Percentiles rank a stretch among this genome's conserved stretches.
Evolutionary conservation across 2,113 vertebrate species (phyloP).

Genomic region (Machaerirhynchus nigripectus): DNA sequence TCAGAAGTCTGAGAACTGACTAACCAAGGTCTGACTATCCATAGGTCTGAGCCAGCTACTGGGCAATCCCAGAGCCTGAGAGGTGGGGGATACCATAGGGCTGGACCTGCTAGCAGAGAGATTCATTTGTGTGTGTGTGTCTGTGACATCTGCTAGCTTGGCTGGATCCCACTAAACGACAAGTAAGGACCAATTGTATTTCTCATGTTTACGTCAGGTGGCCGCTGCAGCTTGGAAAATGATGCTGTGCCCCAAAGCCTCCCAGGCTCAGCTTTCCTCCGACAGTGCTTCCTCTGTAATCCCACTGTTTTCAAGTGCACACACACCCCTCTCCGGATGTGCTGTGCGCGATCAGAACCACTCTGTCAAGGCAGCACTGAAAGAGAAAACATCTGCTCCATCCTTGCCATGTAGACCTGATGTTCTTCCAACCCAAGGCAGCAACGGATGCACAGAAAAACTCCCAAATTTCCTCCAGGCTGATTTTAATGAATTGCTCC

Average conservation of each 20-base stretch:
- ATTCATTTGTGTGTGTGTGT: not conserved
- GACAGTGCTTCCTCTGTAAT: not conserved
- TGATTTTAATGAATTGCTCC: not conserved
- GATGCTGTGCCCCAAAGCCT: rapidly evolving
- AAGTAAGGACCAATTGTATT: not conserved
- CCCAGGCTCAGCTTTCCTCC: not conserved
- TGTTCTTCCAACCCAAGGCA: not conserved
- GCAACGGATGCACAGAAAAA: not conserved
- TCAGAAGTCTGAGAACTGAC: not conserved
- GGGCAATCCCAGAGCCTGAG: not conserved
- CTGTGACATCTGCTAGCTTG: not conserved
- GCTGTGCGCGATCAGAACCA: not conserved
- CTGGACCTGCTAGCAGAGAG: not conserved
- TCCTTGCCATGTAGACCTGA: not conserved
- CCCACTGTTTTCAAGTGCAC: not conserved
- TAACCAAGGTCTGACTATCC: not conserved
- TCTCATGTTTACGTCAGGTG: not conserved
- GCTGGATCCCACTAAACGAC: not conserved
- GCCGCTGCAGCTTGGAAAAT: not conserved
- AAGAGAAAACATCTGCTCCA: not conserved
- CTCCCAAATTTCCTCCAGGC: not conserved
- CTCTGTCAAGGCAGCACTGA: not conserved
- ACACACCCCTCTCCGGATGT: rapidly evolving
- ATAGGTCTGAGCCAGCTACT: not conserved
- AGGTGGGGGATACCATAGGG: not conserved